phyloP scores from a whole-genome alignment of 2,113 vertebrate genomes.

The Corythaeola cristata region DNA sequence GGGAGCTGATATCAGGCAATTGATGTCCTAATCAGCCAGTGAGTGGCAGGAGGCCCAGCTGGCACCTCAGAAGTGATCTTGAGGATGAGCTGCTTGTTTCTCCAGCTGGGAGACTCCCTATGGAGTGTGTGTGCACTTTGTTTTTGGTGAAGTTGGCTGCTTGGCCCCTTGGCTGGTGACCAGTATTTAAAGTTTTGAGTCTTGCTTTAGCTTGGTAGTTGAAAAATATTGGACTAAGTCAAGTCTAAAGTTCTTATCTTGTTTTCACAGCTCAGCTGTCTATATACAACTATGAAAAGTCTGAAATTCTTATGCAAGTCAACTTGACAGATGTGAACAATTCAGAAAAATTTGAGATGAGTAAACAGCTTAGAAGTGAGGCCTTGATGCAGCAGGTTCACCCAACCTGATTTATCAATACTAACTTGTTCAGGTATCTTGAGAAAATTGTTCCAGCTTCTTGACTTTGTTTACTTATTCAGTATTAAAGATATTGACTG shows the following conservation, averaged over 20 bases:
- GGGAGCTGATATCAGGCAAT: not conserved
- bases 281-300: not conserved
- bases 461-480: not conserved
- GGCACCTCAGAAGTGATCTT: not conserved
- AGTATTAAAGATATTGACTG: not conserved
- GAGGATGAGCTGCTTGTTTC: not conserved
- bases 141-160: not conserved
- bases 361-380: not conserved
- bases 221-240: not conserved
- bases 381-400: not conserved
- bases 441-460: not conserved
- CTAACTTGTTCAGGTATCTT: not conserved
- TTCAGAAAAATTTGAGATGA: not conserved
- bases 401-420: not conserved
- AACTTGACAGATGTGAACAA: not conserved
- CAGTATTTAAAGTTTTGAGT: not conserved
- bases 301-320: not conserved
- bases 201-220: not conserved
- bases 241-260: not conserved
- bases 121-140: not conserved
- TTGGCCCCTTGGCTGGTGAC: not conserved
- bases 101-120: not conserved
- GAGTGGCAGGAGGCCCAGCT: not conserved
- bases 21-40: not conserved
- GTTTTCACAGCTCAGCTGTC: not conserved